Percentiles rank a stretch among this genome's conserved stretches.
Conservation (phyloP, 1,140 invertebrate species). For the Nasonia longicornis region DNA sequence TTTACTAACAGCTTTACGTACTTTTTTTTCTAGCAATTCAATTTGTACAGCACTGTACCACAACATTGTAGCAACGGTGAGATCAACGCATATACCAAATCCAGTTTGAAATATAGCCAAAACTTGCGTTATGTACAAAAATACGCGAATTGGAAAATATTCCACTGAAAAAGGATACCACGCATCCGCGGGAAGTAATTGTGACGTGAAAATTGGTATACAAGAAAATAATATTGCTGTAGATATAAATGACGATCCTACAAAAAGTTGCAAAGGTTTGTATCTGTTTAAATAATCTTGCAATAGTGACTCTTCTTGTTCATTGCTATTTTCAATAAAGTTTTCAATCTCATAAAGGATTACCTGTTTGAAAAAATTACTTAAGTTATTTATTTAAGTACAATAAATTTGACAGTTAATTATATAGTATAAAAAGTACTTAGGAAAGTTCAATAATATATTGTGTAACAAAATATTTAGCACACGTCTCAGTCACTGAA, state of each 20-base stretch:
- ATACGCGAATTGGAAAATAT: slow-evolving; percentile 31
- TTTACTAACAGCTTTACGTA: slow-evolving; percentile 19
- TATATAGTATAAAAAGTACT: too few relatives aligned
- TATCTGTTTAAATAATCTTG: slow-evolving; percentile 53
- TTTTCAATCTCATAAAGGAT: slow-evolving; percentile 45
- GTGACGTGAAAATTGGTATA: slow-evolving; percentile 3
- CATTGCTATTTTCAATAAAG: slow-evolving; percentile 31
- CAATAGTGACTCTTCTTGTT: slow-evolving; percentile 31
- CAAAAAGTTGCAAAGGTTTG: slow-evolving; percentile 27
- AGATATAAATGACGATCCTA: slow-evolving; percentile 16
- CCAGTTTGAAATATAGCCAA: slow-evolving; percentile 50
- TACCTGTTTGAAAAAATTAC: slow-evolving; percentile 41
- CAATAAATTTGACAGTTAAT: too few relatives aligned
- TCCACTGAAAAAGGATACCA: slow-evolving; percentile 56
- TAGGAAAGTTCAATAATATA: too few relatives aligned
- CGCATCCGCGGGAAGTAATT: slow-evolving; percentile 46
- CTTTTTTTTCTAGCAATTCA: slow-evolving; percentile 52
- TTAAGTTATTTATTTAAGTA: background rate
- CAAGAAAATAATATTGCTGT: slow-evolving; percentile 35
- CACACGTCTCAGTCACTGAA: too few relatives aligned
- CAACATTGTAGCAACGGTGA: slow-evolving; percentile 53
- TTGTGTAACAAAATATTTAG: too few relatives aligned
- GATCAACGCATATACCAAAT: slow-evolving; percentile 52
- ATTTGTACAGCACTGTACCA: slow-evolving; percentile 52
- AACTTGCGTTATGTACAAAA: slow-evolving; percentile 52